A percentile compares a stretch with the other conserved stretches of the same genome.
Evolutionary conservation across 1,140 invertebrate genomes (phyloP).

Genomic region (Vanessa atalanta): DNA sequence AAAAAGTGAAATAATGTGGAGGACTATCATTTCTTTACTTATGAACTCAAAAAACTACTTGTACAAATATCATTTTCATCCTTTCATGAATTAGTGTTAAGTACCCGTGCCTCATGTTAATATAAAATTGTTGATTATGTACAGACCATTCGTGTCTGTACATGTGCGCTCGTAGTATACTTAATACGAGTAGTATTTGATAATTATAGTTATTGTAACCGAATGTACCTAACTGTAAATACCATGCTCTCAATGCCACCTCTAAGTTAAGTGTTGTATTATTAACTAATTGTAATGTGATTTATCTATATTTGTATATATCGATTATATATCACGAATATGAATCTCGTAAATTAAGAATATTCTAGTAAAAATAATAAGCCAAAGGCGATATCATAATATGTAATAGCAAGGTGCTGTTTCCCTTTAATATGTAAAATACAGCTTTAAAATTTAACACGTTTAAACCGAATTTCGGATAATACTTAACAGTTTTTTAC

Average conservation of each 20-base stretch:
- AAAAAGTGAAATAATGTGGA: slow-evolving; percentile 10
- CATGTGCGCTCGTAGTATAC: background rate
- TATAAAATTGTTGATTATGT: slow-evolving; percentile 1
- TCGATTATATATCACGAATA: slow-evolving; percentile 49
- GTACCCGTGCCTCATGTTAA: slow-evolving; percentile 27
- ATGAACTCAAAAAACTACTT: slow-evolving; percentile 2
- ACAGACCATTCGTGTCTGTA: background rate
- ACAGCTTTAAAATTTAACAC: slow-evolving; percentile 66
- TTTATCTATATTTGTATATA: slow-evolving; percentile 59
- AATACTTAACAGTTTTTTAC: slow-evolving; percentile 31
- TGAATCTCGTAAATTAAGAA: slow-evolving; percentile 53
- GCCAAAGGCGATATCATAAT: slow-evolving; percentile 72
- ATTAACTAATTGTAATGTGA: slow-evolving; percentile 34
- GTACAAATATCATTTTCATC: slow-evolving; percentile 20
- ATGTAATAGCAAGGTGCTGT: slow-evolving; percentile 74
- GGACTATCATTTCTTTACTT: slow-evolving; percentile 6
- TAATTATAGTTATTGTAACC: slow-evolving; percentile 21
- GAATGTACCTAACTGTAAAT: slow-evolving; percentile 49
- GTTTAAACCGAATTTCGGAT: slow-evolving; percentile 64
- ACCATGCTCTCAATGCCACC: slow-evolving; percentile 54
- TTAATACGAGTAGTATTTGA: slow-evolving; percentile 11
- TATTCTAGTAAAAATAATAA: slow-evolving; percentile 59
- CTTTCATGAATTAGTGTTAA: slow-evolving; percentile 21
- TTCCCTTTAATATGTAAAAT: slow-evolving; percentile 57
- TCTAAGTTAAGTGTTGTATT: slow-evolving; percentile 37